Evolutionary conservation across 1,140 invertebrate genomes (phyloP), one percentile per base, ranked within the genome.

Genomic region (Zelostemma sp.): DNA sequence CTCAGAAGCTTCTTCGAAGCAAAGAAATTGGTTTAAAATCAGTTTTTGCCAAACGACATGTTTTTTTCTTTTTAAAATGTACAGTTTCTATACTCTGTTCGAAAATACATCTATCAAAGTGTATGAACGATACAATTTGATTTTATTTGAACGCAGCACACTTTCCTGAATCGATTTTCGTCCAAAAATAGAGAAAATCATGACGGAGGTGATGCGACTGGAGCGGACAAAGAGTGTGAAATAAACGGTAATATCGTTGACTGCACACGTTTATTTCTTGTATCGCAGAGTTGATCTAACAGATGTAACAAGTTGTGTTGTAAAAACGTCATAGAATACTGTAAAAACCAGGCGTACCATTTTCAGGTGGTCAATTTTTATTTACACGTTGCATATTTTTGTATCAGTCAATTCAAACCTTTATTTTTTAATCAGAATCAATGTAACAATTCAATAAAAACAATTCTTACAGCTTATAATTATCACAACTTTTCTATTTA

Each of bases 1-100:
- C 88, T 99, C 33, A 99, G 99, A 88, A 95, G 94, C 74, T 99
- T 99, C 89, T 99, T 99, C 81, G 97, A 99, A 88, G 98, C 98
- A 11, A 99, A 99, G 85, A 99, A 99, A 90, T 88, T 99, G 76
- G 98, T 99, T 43, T 99, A 92, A 91, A 49, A 16, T 33, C 31
- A 11, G 3, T 28, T 8, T 8, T 28, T 15, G n/a, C 14, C 12
- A 4, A 16, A 21, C 31, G 41, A 25, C 18, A 12, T 11, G 43
- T 19, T 18, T n/a, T 19, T 46, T 3, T n/a, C 18, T 19, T 46
- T 8, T 41, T 12, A 15, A 41, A 41, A 15, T 46, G 17, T 46
- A 46, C 43, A 46, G 43, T 46, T 46, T 46, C 9, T 3, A 46
- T 46, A 11, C 11, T 9, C 33, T 35, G 11, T 9, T 35, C 33